Evolutionary conservation across 2,888 invertebrate genomes (phyloP), one percentile per base, ranked within the genome.

Genomic region (Diploptera punctata): DNA sequence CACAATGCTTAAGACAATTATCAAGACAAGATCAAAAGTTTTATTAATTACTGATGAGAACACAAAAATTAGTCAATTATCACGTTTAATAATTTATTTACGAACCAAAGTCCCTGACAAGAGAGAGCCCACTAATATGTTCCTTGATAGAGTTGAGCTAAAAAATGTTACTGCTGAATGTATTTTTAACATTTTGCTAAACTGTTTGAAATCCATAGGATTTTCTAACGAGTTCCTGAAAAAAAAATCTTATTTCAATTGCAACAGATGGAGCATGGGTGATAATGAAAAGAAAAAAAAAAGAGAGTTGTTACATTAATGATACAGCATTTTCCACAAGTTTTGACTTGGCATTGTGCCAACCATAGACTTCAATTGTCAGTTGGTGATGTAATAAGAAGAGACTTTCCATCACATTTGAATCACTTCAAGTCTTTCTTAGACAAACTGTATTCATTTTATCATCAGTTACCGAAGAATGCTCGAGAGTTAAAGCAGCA

Each of bases 351-450:
- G 76, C 76, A 76, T 31, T 76, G 73, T 70, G 67, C 68, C 49
- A 70, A 68, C 9, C 75, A 75, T 47, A 57, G 68, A 29, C 54
- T 75, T 24, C 60, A 76, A 33, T 57, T 76, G 19, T 65, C 69
- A 18, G 54, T 76, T 10, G 33, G 49, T 57, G 68, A 76, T 68
- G 67, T 71, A 4, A 57, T 57, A 1, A 57, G 26, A 24, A 57
- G 13, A 24, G 26, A 57, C 13, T 24, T 57, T 9, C 26, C 26
- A 1, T 57, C 57, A 24, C 57, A 57, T 24, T 24, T 75, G 24
- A 76, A 76, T 47, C 70, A 76, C 49, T 75, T 76, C 29, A 68
- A 76, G 67, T 21, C 29, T 26, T 75, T 76, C 71, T 71, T 76
- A 33, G 75, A 76, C 70, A 68, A 65, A 26, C 29, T 76, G 16